phyloP scores from a whole-genome alignment of 2,797 vertebrate genomes.

The Acomys russatus region DNA sequence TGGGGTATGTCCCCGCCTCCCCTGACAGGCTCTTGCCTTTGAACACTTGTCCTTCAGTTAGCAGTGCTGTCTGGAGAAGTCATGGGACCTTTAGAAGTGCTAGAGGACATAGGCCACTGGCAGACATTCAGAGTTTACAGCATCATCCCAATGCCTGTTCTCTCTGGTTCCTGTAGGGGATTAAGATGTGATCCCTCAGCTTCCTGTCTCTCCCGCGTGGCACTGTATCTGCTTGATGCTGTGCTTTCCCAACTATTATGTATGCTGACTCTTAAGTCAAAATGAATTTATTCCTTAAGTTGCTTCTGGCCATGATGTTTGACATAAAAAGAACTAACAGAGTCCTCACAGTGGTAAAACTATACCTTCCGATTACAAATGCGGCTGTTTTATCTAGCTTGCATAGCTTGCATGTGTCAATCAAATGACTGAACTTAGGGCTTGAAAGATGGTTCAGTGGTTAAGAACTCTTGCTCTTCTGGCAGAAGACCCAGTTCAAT shows the following conservation, averaged over 20 bases:
- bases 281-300: background rate
- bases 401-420: background rate
- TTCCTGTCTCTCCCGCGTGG: background rate
- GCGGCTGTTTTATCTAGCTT: too few relatives aligned
- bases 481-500: background rate
- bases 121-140: background rate
- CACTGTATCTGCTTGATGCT: background rate
- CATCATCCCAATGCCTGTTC: background rate
- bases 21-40: background rate
- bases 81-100: background rate
- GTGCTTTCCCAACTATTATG: background rate
- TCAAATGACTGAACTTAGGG: background rate
- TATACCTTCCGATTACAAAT: background rate
- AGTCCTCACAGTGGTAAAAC: too few relatives aligned
- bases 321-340: background rate
- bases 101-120: background rate
- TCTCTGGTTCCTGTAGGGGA: background rate
- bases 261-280: background rate
- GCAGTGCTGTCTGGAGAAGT: too few relatives aligned
- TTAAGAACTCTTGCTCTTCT: background rate
- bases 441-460: background rate
- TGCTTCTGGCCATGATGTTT: background rate
- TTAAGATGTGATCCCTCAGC: too few relatives aligned
- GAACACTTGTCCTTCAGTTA: background rate
- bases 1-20: background rate